Evolutionary conservation across 2,888 invertebrate species (phyloP).

Genomic region (Odontomyia ornata): DNA sequence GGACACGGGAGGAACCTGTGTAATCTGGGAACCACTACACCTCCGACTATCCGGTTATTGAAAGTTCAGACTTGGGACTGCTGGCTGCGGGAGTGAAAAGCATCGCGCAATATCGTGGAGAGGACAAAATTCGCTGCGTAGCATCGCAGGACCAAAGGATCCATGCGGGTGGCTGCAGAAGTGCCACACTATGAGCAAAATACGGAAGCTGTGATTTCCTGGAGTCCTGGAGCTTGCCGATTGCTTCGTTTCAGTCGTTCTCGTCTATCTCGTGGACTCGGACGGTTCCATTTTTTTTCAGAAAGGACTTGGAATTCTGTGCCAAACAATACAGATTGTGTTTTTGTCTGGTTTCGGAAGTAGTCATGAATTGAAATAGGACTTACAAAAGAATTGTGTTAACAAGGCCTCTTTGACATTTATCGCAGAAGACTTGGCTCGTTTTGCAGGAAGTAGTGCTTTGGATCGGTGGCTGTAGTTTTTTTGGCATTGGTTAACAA

Average conservation of each 20-base stretch:
- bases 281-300: conserved; percentile 19
- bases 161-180: conserved; percentile 15
- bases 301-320: neutral
- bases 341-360: conserved; percentile 11
- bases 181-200: neutral
- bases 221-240: conserved; percentile 36
- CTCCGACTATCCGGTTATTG: conserved; percentile 6
- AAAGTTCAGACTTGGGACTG: neutral
- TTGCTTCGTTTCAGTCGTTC: conserved; percentile 37
- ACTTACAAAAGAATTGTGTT: neutral
- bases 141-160: neutral
- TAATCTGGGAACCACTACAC: conserved; percentile 28
- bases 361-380: neutral
- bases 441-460: too few relatives aligned
- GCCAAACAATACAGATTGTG: neutral
- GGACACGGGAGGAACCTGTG: conserved; percentile 14
- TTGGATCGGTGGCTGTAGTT: too few relatives aligned
- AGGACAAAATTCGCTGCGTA: neutral
- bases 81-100: neutral
- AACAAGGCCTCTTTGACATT: too few relatives aligned
- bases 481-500: too few relatives aligned
- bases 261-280: conserved; percentile 33
- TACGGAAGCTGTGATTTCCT: conserved; percentile 22
- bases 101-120: conserved; percentile 4
- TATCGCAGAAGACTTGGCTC: too few relatives aligned